Base-by-base conservation (phyloP, 2,113 vertebrate genomes). In the Phrynosoma platyrhinos region DNA sequence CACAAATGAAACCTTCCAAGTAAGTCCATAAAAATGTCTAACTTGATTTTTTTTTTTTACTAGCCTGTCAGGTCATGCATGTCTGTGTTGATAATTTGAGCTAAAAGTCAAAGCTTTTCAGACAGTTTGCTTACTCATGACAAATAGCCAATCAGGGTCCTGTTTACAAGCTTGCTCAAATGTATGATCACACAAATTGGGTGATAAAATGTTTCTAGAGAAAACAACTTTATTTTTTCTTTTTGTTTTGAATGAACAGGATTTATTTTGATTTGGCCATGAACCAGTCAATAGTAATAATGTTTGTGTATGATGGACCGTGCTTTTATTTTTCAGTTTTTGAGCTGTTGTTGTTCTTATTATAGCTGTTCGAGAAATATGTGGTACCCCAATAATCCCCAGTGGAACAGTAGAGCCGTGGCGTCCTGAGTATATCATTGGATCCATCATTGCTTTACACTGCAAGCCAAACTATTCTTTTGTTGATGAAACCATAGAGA, bases 401-500 rank as follows among this genome's bases (percentile, higher is more conserved):
- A 53, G 8, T 68, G 84, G 75, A 20, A 68, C 5, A 12, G 75
- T 86, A 42, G 1, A 52, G 2, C 84, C 84, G 36, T 3, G 78
- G 75, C 0, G 14, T 21, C 20, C 18, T 86, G 7, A 79, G 1
- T 86, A 86, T 66, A 2, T 1, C 5, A 14, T n/a, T 68, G 75
- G 75, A 68, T 3, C 12, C 5, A 4, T 3, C 62, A 16, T 86
- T 25, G 5, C 5, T 9, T 30, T 78, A 47, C 2, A 68, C 10
- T 86, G 84, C 42, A 32, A 79, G 40, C 5, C 20, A 52, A n/a
- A 86, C 18, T 32, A 79, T 68, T 68, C 9, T 68, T 86, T 86
- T 68, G 62, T 58, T 68, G 84, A 86, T 79, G 84, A 69, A 79
- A 86, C 84, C 10, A 86, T 78, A 69, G 75, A 86, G 64, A 86